These are phyloP conservation scores for Corynorhinus townsendii DNA, from an alignment of 2,113 vertebrate genomes.

Conservation along the genomic window DNA sequence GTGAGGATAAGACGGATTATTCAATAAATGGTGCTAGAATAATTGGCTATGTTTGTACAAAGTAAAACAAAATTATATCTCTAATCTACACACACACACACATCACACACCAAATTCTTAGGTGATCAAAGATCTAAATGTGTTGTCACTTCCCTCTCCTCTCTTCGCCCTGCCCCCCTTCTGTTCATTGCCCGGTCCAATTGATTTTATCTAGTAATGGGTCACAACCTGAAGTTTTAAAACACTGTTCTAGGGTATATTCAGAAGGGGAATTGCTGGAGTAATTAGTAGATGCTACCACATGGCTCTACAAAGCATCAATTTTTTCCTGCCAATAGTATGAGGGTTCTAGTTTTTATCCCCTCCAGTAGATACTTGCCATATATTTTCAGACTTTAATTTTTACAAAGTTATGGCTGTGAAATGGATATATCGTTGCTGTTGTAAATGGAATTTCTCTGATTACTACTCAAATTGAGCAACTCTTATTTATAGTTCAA, in stretches of 20 bases:
- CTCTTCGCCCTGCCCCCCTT: not conserved
- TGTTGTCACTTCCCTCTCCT: not conserved
- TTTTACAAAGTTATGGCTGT: not conserved
- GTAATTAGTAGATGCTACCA: not conserved
- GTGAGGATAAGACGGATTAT: not conserved
- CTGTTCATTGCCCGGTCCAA: not conserved
- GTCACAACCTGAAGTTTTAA: not conserved
- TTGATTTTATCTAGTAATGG: not conserved
- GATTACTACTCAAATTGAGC: not conserved
- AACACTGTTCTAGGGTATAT: not conserved
- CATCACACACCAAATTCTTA: not conserved
- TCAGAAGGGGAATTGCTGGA: not conserved
- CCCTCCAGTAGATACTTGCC: not conserved
- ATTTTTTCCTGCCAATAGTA: not conserved
- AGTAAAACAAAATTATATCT: slow-evolving; percentile 21
- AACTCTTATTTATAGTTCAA: not conserved
- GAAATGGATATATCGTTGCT: not conserved
- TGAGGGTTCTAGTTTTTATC: not conserved
- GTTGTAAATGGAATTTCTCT: not conserved
- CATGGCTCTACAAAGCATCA: not conserved
- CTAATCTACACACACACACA: not conserved
- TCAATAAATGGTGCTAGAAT: slow-evolving; percentile 10
- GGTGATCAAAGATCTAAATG: not conserved
- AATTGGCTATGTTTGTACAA: not conserved
- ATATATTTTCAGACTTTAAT: not conserved